Percentiles rank a stretch among this genome's conserved stretches.
Conservation (phyloP, 2,113 vertebrate species). For the Nyctibius bracteatus region DNA sequence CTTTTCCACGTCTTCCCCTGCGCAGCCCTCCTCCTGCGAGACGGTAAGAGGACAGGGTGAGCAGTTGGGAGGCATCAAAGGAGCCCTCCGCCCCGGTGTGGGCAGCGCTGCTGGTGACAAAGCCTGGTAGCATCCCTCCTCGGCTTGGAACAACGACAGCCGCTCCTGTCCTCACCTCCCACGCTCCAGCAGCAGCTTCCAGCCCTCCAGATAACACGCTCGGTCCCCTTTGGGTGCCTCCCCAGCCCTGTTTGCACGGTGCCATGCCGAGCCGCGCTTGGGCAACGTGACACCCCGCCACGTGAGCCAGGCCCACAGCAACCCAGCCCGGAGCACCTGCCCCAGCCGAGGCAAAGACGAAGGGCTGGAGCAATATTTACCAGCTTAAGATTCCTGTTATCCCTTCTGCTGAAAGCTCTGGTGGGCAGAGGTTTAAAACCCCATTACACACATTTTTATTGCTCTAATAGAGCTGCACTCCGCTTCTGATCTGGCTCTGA, state of each 20-base stretch:
- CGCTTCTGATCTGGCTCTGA: neutral
- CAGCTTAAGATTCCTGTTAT: too few relatives aligned
- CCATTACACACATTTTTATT: neutral
- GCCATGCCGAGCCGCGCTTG: neutral
- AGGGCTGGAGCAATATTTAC: neutral
- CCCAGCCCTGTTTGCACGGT: neutral
- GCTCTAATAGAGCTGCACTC: neutral
- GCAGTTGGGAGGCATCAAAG: neutral
- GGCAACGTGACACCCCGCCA: neutral
- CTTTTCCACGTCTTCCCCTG: conserved; percentile 74
- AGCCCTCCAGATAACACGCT: neutral
- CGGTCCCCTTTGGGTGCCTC: neutral
- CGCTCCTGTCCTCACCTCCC: neutral
- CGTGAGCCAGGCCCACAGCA: neutral
- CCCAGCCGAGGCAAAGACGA: neutral
- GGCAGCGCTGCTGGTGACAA: neutral
- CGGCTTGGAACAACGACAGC: neutral
- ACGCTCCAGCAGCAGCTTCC: neutral
- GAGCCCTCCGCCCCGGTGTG: neutral
- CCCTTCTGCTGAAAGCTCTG: neutral
- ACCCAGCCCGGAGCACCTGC: neutral
- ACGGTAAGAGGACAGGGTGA: neutral
- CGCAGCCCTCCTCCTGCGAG: conserved; percentile 35
- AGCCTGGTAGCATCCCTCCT: neutral
- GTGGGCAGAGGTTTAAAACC: neutral